Evolutionary conservation across 2,113 vertebrate genomes (phyloP).

Genomic region (Scophthalmus maximus): DNA sequence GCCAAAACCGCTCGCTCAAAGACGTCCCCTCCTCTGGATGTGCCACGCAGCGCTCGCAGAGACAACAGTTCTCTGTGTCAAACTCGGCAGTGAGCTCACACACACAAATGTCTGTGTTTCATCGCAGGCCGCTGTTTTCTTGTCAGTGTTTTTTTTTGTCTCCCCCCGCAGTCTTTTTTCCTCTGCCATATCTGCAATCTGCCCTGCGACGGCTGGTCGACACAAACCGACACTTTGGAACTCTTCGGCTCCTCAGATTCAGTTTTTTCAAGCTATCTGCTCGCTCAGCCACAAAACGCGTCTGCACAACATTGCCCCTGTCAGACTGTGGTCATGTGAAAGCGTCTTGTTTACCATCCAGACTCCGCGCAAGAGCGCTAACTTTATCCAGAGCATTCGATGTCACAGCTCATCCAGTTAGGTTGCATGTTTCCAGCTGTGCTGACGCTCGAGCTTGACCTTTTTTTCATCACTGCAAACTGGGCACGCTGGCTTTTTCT

Average conservation of each 20-base stretch:
- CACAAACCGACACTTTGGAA: background rate
- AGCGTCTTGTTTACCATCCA: background rate
- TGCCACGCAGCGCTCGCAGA: background rate
- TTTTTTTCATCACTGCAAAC: background rate
- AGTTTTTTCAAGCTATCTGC: background rate
- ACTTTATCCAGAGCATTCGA: background rate
- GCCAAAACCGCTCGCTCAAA: background rate
- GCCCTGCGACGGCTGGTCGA: too few species aligned
- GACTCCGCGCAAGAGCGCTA: background rate
- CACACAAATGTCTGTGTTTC: background rate
- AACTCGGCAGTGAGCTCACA: background rate
- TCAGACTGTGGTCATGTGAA: background rate
- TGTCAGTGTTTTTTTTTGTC: background rate
- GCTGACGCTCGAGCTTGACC: background rate
- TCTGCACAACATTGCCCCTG: background rate
- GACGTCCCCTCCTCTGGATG: too few species aligned
- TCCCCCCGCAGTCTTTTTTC: too few species aligned
- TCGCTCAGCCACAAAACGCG: background rate
- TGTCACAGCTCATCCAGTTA: too few species aligned
- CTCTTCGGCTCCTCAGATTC: background rate
- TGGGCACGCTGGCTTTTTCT: too few species aligned
- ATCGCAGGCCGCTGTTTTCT: background rate
- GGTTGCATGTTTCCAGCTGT: background rate
- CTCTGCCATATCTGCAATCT: background rate
- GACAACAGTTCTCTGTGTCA: background rate